Base-by-base conservation (phyloP, 2,113 vertebrate genomes). In the Bostrychus sinensis region DNA sequence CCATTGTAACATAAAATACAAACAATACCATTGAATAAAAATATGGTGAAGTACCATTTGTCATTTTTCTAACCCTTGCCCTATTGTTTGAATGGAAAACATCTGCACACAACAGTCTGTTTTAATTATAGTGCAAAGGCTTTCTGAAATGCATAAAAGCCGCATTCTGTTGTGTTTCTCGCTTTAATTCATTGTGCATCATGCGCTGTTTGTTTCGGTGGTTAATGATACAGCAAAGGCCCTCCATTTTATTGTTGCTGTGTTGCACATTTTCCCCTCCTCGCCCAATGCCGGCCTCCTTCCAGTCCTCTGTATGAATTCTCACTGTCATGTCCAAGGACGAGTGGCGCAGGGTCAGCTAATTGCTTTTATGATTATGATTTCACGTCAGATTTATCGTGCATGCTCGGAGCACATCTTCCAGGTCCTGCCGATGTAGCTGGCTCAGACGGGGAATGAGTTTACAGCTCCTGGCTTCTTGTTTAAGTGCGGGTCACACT, bases 311-410 rank as follows among this genome's bases (percentile, higher is more conserved):
- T 64, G 89, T 90, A 89, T 92, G 89, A 91, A 91, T 91, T 91
- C 86, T 91, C 90, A 89, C 91, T 90, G 91, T 92, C 90, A 90
- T 87, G 86, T 92, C 91, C 92, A 92, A 92, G 92, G 92, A 92
- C 89, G 78, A 88, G 87, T 78, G 83, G 89, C 88, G 88, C 91
- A 89, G 91, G 92, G 91, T 92, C 91, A 93, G 88, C 92, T 92
- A 93, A 92, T 92, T 92, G 91, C 91, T 92, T 93, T 92, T 92
- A 93, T 92, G 90, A 92, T 92, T 93, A 92, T 93, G 91, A 92
- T 92, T 92, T 91, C 89, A 91, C 89, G 86, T 93, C 88, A 92
- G 91, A 92, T 93, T 93, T 93, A 93, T 92, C 66, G 90, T 91
- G 88, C 87, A 84, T 92, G 91, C 89, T 92, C 81, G 17, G 76